Conservation (phyloP, 2,113 vertebrate species). For the Sander vitreus region DNA sequence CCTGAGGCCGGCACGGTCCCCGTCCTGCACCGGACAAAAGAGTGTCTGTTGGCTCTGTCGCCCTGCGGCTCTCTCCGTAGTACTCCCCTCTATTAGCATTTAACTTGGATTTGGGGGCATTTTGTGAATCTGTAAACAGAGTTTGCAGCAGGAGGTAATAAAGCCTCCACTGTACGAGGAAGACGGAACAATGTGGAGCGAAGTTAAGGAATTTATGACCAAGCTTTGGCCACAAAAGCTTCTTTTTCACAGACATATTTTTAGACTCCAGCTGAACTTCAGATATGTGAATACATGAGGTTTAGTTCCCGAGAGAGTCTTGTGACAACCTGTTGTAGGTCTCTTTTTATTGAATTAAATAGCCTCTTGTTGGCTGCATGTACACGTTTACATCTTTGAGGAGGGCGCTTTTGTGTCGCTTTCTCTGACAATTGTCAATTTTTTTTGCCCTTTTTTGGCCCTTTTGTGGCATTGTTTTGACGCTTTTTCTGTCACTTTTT, state of each 20-base stretch:
- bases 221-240: slow-evolving; percentile 65
- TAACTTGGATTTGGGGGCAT: slow-evolving; percentile 48
- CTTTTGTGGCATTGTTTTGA: too few species aligned
- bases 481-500: too few species aligned
- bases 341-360: too few species aligned
- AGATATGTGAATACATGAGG: neutral
- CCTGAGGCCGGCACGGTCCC: slow-evolving; percentile 67
- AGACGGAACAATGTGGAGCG: slow-evolving; percentile 59
- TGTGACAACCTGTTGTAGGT: slow-evolving; percentile 5
- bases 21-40: slow-evolving; percentile 64
- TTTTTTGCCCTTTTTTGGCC: too few species aligned
- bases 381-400: too few species aligned
- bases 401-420: too few species aligned
- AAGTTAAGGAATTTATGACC: slow-evolving; percentile 76
- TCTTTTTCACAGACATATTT: slow-evolving; percentile 67
- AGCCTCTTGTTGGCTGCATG: too few species aligned
- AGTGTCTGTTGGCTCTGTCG: slow-evolving; percentile 54
- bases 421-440: too few species aligned
- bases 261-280: slow-evolving; percentile 14
- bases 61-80: slow-evolving; percentile 29
- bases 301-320: neutral
- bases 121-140: slow-evolving; percentile 64
- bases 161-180: slow-evolving; percentile 71
- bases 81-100: slow-evolving; percentile 68
- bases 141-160: slow-evolving; percentile 67